Evolutionary conservation across 2,797 vertebrate species (phyloP).

Genomic region (Lemur catta): DNA sequence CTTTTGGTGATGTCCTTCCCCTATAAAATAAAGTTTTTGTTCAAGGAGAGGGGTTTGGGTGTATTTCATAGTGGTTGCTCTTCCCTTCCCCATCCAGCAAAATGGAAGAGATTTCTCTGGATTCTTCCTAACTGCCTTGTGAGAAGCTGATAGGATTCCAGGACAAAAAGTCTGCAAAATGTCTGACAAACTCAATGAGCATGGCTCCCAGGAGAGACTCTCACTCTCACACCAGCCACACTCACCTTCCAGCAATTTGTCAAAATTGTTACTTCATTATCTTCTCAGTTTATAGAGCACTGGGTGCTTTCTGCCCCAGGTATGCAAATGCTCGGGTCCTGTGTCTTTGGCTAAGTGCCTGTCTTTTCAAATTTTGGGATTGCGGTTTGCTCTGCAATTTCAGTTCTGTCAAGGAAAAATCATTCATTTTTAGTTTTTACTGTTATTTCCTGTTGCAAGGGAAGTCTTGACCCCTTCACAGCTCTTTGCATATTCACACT

Average conservation of each 20-base stretch:
- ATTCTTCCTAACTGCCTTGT: neutral
- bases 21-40: neutral
- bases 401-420: neutral
- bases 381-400: neutral
- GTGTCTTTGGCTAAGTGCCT: neutral
- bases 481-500: neutral
- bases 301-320: neutral
- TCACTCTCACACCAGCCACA: neutral
- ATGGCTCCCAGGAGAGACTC: neutral
- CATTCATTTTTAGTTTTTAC: neutral
- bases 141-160: neutral
- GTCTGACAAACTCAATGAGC: neutral
- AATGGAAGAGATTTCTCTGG: neutral
- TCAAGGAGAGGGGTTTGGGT: neutral
- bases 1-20: neutral
- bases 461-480: neutral
- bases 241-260: neutral
- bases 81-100: neutral
- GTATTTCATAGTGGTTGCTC: neutral
- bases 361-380: neutral
- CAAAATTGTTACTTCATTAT: neutral
- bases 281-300: too few relatives aligned
- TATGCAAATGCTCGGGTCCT: neutral
- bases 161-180: neutral
- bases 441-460: neutral